Base-by-base conservation (phyloP, 2,113 vertebrate species). In the Chaetorhynchus papuensis region DNA sequence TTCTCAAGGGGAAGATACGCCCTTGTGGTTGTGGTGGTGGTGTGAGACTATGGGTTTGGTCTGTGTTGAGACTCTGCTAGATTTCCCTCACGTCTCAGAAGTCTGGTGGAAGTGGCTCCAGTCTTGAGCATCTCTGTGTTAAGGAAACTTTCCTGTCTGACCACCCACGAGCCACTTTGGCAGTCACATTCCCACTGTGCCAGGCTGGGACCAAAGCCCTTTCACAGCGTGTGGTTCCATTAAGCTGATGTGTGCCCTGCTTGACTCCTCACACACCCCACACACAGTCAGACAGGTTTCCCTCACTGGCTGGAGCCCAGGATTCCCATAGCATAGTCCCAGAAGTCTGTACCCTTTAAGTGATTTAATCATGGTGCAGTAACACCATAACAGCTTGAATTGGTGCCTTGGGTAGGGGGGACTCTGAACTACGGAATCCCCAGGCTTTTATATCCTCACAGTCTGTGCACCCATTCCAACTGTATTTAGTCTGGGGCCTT, bases 381-480 rank as follows among this genome's bases (percentile, higher is more conserved):
- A 66, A 45, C 53, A 52, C 33, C 10, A 0, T n/a, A 45, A 45
- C 39, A 68, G 53, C 53, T 82, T 33, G 39, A 39, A n/a, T 6
- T 39, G n/a, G 31, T 45, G 53, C 61, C 45, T 53, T 44, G 10
- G 22, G n/a, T 17, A 26, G 4, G 23, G 9, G 23, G 7, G 5
- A 5, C 15, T 53, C n/a, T 53, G 60, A 26, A 7, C 37, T 45
- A 4, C 30, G 20, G 68, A 59, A 16, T 52, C 33, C 28, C 15
- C 8, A 14, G 60, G 27, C 20, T 52, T 74, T 52, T 52, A 26
- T 59, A n/a, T 11, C 28, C 60, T 52, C 59, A 10, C 22, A 30
- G 7, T 30, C 39, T 66, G 6, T n/a, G 52, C 26, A 19, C 19
- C 37, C 0, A 0, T 82, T 66, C 44, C 23, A 17, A 4, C 52